Evolutionary conservation across 92 coral and sea anemone genomes (phyloP).

Genomic region (Palythoa grandiflora): DNA sequence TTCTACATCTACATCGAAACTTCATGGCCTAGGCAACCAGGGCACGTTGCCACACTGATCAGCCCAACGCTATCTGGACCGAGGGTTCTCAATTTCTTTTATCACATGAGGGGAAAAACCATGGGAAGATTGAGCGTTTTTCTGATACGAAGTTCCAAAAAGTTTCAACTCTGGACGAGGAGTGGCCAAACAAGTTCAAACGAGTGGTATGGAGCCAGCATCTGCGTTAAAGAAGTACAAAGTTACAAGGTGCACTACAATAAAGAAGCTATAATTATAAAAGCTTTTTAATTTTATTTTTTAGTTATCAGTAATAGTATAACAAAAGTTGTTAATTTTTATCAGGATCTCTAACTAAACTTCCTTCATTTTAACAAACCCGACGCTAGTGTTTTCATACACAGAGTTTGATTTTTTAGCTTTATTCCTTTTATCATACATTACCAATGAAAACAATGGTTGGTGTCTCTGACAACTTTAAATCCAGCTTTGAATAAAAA

Average conservation of each 20-base stretch:
- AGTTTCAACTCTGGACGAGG: background rate
- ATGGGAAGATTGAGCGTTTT: slow-evolving; percentile 21
- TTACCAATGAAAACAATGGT: too few species aligned
- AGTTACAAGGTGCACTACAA: background rate
- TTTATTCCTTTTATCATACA: too few species aligned
- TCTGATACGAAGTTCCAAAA: background rate
- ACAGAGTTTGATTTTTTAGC: too few species aligned
- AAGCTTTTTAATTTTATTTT: too few species aligned
- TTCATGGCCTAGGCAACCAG: slow-evolving; percentile 4
- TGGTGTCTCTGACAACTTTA: too few species aligned
- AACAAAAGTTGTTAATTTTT: background rate
- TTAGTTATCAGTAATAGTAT: background rate
- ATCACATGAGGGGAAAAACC: slow-evolving; percentile 23
- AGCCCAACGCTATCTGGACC: slow-evolving; percentile 11
- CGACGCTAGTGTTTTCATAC: too few species aligned
- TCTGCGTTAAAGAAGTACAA: background rate
- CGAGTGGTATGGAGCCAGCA: background rate
- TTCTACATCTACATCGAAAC: slow-evolving; percentile 20
- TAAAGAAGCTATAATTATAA: background rate
- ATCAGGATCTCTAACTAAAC: too few species aligned
- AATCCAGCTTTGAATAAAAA: too few species aligned
- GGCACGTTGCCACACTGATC: background rate
- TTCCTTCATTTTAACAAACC: too few species aligned
- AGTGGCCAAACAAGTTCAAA: background rate
- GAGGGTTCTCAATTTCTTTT: slow-evolving; percentile 8